Conservation (phyloP, 2,797 vertebrate genomes). For the Protonibea diacanthus region DNA sequence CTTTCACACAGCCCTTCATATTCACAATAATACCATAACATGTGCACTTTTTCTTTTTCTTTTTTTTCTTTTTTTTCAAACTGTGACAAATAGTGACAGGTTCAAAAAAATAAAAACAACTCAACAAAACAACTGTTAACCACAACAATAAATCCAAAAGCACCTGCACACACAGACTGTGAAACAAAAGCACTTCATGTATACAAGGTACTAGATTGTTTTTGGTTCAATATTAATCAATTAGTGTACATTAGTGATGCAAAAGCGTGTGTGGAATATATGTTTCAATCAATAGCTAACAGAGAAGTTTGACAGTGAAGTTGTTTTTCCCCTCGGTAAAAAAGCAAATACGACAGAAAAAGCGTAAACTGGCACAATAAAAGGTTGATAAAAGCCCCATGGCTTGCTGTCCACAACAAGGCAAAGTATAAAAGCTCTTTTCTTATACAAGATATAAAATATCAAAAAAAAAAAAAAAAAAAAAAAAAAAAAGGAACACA, state of each 20-base stretch:
- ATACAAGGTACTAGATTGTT: constrained; percentile 83
- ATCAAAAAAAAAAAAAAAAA: constrained; percentile 71
- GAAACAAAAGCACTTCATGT: constrained; percentile 87
- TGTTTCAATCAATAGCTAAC: constrained; percentile 79
- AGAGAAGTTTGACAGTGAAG: constrained; percentile 72
- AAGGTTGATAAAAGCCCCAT: constrained; percentile 81
- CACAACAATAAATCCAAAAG: constrained; percentile 82
- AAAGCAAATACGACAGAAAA: constrained; percentile 81
- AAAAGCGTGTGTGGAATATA: constrained; percentile 83
- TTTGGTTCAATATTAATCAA: constrained; percentile 87
- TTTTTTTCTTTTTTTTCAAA: constrained; percentile 51
- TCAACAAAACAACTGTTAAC: constrained; percentile 75
- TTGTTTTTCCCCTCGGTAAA: constrained; percentile 63
- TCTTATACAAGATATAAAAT: constrained; percentile 84
- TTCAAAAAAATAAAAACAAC: constrained; percentile 72
- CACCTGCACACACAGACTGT: constrained; percentile 80
- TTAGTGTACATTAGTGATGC: constrained; percentile 86
- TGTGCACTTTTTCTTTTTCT: constrained; percentile 71
- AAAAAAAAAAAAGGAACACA: constrained; percentile 69
- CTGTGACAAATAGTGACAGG: constrained; percentile 76
- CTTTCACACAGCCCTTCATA: constrained; percentile 83
- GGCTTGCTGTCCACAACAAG: constrained; percentile 85
- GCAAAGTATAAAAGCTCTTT: constrained; percentile 85
- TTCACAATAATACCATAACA: constrained; percentile 77
- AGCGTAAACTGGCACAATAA: constrained; percentile 82